Base-by-base conservation (phyloP, 2,113 vertebrate species). In the Tachuris rubrigastra region DNA sequence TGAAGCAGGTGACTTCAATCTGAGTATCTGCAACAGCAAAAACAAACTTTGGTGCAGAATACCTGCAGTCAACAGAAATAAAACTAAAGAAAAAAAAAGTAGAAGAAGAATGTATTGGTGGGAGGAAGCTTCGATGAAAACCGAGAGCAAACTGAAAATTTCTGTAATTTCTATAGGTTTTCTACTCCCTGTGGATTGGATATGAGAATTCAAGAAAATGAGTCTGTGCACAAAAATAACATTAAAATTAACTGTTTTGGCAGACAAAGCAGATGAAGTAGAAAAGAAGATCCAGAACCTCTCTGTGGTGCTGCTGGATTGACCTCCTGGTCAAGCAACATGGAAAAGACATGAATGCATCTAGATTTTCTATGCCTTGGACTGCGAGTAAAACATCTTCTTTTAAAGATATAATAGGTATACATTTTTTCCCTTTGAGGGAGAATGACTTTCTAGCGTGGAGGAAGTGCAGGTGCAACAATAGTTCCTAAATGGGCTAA, bases 401-500 rank as follows among this genome's bases (percentile, higher is more conserved):
- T 85, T 76, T 86, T 44, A 14, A 80, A 95, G 89, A 94, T 58
- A 62, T 42, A 62, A 46, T 41, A 58, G 0, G 0, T 23, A 39
- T 30, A 21, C 0, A 1, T 22, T 42, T 68, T 85, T 88, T 68
- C 6, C 23, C 23, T 84, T 86, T 67, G 14, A 89, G 15, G 28
- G 4, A 89, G 49, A 77, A 88, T 25, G 63, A 49, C 27, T 65
- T 94, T 63, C 63, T 85, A 66, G 87, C 27, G 23, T 52, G 27
- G 30, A 56, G 17, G 58, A 94, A 95, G 90, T 67, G 42, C 59
- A 73, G 14, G 50, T 42, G 39, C 21, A 49, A 77, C 47, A 90
- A 88, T 35, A 39, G 79, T 14, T 86, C 68, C 47, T 92, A 92
- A 95, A 71, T 93, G 42, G 60, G 37, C 25, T 83, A 91, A 93